These are phyloP conservation scores for Phoxinus dragarum DNA, from an alignment of 2,797 vertebrate genomes.

Conservation along the genomic window DNA sequence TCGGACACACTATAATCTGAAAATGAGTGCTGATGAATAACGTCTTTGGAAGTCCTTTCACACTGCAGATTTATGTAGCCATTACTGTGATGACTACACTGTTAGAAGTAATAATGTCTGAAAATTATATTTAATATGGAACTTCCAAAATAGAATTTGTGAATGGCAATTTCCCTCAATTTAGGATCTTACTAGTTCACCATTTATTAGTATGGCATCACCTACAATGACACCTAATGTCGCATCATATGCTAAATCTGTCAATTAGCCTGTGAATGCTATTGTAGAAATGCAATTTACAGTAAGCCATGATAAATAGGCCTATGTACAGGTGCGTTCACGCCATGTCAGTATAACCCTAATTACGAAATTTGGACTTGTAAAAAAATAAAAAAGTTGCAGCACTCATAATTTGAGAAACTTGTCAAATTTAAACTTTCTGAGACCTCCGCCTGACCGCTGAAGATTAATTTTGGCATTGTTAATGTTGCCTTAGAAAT, in stretches of 20 bases:
- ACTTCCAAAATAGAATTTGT: neutral
- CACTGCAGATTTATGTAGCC: neutral
- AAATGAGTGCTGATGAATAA: neutral
- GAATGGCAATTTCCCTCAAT: neutral
- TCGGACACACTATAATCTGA: slow-evolving; percentile 9
- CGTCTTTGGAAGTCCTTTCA: neutral
- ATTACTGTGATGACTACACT: neutral
- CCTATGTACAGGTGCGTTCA: too few relatives aligned
- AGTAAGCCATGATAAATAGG: neutral
- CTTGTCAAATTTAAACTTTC: too few relatives aligned
- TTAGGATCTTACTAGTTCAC: neutral
- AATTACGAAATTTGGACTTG: too few relatives aligned
- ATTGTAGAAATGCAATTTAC: neutral
- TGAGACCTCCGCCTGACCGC: too few relatives aligned
- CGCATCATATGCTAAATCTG: neutral
- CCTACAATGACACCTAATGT: neutral
- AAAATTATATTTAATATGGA: neutral
- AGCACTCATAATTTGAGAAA: too few relatives aligned
- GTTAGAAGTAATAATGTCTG: neutral
- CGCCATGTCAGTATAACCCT: too few relatives aligned
- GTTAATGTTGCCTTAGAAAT: too few relatives aligned
- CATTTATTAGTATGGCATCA: neutral
- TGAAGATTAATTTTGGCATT: too few relatives aligned
- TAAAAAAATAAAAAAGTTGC: too few relatives aligned
- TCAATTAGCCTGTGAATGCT: neutral